Conservation (phyloP, 2,888 invertebrate genomes). For the Polylopha cassiicola region DNA sequence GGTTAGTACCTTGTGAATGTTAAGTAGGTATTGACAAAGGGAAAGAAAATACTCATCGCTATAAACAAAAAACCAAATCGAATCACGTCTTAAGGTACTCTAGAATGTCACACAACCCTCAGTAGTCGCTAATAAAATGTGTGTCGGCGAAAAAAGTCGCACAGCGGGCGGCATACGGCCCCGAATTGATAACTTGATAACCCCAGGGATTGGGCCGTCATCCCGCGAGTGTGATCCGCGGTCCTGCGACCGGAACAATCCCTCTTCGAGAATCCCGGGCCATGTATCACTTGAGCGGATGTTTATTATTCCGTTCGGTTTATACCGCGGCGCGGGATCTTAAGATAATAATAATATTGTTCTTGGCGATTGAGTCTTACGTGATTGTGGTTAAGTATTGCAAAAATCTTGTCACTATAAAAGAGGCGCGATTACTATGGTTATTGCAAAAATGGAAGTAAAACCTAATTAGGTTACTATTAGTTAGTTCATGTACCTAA, state of each 20-base stretch:
- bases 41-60: too few relatives aligned
- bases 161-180: conserved; percentile 38
- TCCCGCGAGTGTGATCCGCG: conserved; percentile 34
- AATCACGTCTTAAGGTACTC: conserved; percentile 4
- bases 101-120: background rate
- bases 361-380: too few relatives aligned
- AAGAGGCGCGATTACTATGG: too few relatives aligned
- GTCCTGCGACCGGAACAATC: conserved; percentile 15
- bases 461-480: too few relatives aligned
- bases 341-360: too few relatives aligned
- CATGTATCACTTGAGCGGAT: conserved; percentile 7
- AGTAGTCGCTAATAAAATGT: conserved; percentile 11
- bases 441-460: too few relatives aligned
- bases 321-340: too few relatives aligned
- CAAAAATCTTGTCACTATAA: too few relatives aligned
- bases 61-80: conserved; percentile 13
- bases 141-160: conserved; percentile 22
- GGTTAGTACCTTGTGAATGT: too few relatives aligned
- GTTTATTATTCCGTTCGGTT: conserved; percentile 43
- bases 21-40: too few relatives aligned
- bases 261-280: conserved; percentile 11
- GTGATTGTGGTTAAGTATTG: too few relatives aligned
- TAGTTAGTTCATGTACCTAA: too few relatives aligned
- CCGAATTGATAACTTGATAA: conserved; percentile 71
- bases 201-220: conserved; percentile 32